Conservation (phyloP, 2,797 vertebrate species). For the Lepus townsendii region DNA sequence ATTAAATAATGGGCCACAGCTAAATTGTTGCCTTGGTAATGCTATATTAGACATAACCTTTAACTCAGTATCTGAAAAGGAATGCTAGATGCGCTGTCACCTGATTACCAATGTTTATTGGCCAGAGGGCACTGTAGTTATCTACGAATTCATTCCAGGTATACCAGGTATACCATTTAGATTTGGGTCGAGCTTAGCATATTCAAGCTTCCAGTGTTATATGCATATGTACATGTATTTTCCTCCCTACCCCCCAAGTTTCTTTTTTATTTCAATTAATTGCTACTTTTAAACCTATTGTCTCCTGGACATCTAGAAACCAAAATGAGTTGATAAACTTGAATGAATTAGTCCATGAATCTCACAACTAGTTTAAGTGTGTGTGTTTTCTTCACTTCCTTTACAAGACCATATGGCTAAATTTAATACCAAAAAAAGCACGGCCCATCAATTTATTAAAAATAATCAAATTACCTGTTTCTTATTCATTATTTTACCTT, state of each 20-base stretch:
- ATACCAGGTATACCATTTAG: background rate
- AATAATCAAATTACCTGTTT: background rate
- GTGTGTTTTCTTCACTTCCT: background rate
- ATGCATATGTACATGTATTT: accelerated
- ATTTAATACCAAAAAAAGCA: background rate
- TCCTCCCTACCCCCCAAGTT: background rate
- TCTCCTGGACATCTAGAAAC: background rate
- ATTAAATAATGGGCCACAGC: background rate
- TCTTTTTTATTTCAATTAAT: background rate
- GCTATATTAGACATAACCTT: background rate
- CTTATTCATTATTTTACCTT: background rate
- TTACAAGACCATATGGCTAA: background rate
- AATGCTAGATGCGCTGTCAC: too few relatives aligned
- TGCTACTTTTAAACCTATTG: background rate
- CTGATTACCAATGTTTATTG: background rate
- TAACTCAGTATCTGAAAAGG: background rate
- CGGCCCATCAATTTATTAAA: background rate
- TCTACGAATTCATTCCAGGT: background rate
- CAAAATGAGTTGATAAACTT: background rate
- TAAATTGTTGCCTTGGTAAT: background rate
- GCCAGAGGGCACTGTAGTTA: background rate
- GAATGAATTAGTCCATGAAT: background rate
- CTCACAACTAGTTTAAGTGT: background rate
- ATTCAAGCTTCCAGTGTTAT: background rate
- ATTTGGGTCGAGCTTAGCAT: background rate